Evolutionary conservation across 2,888 invertebrate genomes (phyloP), one percentile per base, ranked within the genome.

Genomic region (Ophion ventricosus): DNA sequence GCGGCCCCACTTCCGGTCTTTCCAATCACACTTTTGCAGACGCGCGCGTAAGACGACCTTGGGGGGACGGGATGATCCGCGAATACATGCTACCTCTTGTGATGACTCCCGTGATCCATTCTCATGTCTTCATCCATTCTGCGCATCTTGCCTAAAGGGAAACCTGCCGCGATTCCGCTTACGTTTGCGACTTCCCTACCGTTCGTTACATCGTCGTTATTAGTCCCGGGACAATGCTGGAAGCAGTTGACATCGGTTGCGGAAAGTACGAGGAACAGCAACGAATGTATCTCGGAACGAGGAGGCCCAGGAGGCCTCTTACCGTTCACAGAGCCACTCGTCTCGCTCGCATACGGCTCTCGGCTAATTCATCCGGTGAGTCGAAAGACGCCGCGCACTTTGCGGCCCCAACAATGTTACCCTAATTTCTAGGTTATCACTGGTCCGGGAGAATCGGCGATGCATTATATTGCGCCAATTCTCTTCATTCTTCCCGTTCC

Each of bases 241-340:
- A 85, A 67, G 59, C 85, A 11, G 67, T 26, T 67, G 75, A 72
- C 29, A 25, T 72, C 54, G 54, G 40, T 54, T 59, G n/a, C 10
- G 74, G 66, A 26, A 72, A 76, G n/a, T 69, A 82, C 49, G 76
- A 80, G 4, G 35, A 35, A 26, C 80, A 80, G 20, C 75, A 56
- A 72, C 72, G 40, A 20, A 90, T 89, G 88, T 89, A 90, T 82
- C 86, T 91, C 83, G 88, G 91, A 78, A 88, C 88, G 80, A 90
- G 91, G 70, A 90, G 92, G 74, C 91, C 92, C 43, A 89, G 91
- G 83, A 90, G 91, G 84, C 92, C 92, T 73, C 88, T 93, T 75
- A 93, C 93, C 75, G 88, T 93, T 74, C 86, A 90, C 86, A 89
- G 91, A 75, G 93, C 93, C 59, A 92, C 92, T 72, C 92, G 92